Conservation (phyloP, 2,797 vertebrate species). For the Esox masquinongy region DNA sequence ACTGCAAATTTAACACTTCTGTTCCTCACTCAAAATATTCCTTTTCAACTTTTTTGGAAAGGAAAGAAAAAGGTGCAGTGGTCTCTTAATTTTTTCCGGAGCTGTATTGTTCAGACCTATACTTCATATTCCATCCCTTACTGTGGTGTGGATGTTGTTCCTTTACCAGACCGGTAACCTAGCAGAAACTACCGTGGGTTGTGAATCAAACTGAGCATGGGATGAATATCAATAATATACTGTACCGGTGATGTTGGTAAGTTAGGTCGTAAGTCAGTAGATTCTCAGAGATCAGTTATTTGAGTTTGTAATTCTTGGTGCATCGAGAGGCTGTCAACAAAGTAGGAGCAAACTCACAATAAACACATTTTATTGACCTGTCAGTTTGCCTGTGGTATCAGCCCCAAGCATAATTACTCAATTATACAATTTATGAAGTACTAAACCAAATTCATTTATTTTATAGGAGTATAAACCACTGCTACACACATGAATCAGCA, state of each 20-base stretch:
- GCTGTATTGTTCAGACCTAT: neutral
- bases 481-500: conserved; percentile 33
- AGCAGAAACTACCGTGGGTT: neutral
- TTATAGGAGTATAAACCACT: conserved; percentile 38
- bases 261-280: neutral
- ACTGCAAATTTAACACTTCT: too few species aligned
- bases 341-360: neutral
- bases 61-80: too few species aligned
- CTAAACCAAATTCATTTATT: conserved; percentile 33
- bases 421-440: conserved; percentile 24
- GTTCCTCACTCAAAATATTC: too few species aligned
- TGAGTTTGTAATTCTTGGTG: neutral
- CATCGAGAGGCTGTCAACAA: neutral
- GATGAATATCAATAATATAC: too few species aligned
- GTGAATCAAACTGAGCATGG: neutral
- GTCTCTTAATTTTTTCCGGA: too few species aligned
- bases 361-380: conserved; percentile 20
- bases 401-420: conserved; percentile 35
- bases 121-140: neutral
- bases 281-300: neutral
- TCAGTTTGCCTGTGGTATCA: conserved; percentile 22
- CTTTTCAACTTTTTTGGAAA: too few species aligned
- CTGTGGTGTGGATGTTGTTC: neutral
- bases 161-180: neutral
- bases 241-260: neutral